Evolutionary conservation across 2,797 vertebrate genomes (phyloP), one percentile per base, ranked within the genome.

Genomic region (Neomorphus geoffroyi): DNA sequence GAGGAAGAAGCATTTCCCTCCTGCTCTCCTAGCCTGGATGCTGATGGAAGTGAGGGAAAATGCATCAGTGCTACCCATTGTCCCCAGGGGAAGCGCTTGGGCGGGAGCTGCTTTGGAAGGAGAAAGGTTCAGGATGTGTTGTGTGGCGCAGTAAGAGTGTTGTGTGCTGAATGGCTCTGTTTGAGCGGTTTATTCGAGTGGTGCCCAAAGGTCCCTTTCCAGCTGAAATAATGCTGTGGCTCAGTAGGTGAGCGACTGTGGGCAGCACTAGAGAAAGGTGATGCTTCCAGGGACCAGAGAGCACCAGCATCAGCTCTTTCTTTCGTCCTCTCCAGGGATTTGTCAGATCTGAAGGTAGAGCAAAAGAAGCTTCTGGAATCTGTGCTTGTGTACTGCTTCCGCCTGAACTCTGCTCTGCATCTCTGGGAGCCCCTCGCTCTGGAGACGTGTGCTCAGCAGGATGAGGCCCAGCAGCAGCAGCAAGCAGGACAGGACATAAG

Each of bases 341-440:
- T 99, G 72, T 98, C 98, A 77, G 98, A 98, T 95, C 91, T 99
- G 75, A 98, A 98, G 92, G 98, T 98, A 0, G 98, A 99, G 80
- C 98, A 99, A 4, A 96, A 98, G 39, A 98, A 95, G 70, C 96
- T 99, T 70, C 99, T 98, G 22, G 98, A 98, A 11, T 98, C 98
- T 9, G 97, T 99, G 72, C 96, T 99, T 69, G 97, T 97, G 75
- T 98, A 69, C 94, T 99, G 98, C 85, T 97, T 93, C 60, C 97
- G 5, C 72, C 62, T 94, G 96, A 97, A 92, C 51, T 71, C 97
- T 37, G 91, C 86, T 18, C 2, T 80, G 33, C 94, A 80, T 53
- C 71, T 86, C 77, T 84, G 90, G 62, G 94, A 97, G n/a, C 53
- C 96, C 7, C 11, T 56, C 33, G 48, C 43, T 72, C 94, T 96